Conservation (phyloP, 2,113 vertebrate species). For the Nasalis larvatus region DNA sequence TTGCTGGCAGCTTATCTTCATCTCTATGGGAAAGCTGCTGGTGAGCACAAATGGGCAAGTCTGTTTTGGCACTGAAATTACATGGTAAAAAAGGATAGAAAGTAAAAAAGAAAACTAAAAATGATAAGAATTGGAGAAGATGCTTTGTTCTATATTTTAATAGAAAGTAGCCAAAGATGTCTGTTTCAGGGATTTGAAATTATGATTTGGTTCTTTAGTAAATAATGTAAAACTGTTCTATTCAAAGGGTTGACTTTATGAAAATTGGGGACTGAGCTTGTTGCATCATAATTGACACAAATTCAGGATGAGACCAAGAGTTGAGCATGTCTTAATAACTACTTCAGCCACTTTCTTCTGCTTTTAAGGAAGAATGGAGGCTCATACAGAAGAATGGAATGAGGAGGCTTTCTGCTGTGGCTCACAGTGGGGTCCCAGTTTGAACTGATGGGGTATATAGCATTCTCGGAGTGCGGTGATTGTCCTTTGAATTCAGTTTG, state of each 20-base stretch:
- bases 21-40: conserved; percentile 32
- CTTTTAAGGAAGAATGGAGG: conserved; percentile 48
- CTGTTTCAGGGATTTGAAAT: neutral
- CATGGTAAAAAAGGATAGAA: conserved; percentile 38
- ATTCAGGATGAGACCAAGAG: neutral
- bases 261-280: conserved; percentile 36
- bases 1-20: conserved; percentile 54
- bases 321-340: neutral
- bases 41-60: conserved; percentile 41
- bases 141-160: conserved; percentile 38
- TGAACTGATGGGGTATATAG: conserved; percentile 38
- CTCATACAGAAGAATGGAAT: conserved; percentile 19
- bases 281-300: conserved; percentile 46
- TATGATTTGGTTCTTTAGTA: conserved; percentile 20
- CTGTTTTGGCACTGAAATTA: conserved; percentile 28
- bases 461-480: neutral
- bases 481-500: conserved; percentile 51
- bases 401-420: neutral
- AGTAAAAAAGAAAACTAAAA: conserved; percentile 8
- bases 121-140: conserved; percentile 17
- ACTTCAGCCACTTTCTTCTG: conserved; percentile 6
- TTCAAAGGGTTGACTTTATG: conserved; percentile 15
- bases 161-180: conserved; percentile 26
- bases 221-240: conserved; percentile 41
- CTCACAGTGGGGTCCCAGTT: conserved; percentile 9